Conservation (phyloP, 2,797 vertebrate species). For the Crax fasciolata region DNA sequence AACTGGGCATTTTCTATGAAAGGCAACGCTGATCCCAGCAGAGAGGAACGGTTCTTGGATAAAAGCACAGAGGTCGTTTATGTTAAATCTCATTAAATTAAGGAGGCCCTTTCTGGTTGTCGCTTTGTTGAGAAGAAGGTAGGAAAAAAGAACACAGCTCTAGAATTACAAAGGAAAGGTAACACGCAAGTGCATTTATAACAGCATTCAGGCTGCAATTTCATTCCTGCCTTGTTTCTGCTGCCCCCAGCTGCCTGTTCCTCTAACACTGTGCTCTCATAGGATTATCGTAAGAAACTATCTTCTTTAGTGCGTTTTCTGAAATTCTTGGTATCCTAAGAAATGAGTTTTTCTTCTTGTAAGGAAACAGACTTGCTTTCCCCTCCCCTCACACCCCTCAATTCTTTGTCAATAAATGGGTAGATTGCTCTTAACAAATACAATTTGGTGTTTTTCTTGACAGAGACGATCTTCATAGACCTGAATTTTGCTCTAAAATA, state of each 20-base stretch:
- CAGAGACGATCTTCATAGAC: neutral
- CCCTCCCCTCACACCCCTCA: neutral
- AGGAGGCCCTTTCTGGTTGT: neutral
- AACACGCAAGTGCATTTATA: neutral
- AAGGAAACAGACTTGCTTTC: neutral
- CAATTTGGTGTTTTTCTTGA: neutral
- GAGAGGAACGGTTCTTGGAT: neutral
- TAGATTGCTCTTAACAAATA: neutral
- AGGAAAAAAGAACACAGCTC: neutral
- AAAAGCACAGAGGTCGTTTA: neutral
- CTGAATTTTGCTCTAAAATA: neutral
- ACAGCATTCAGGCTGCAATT: neutral
- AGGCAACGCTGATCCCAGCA: neutral
- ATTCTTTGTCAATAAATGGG: neutral
- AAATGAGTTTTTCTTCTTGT: neutral
- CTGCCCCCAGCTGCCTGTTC: conserved; percentile 23
- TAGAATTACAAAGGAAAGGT: neutral
- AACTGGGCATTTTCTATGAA: neutral
- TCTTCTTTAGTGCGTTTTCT: neutral
- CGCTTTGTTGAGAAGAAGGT: neutral
- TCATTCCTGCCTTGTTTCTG: conserved; percentile 29
- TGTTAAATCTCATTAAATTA: neutral
- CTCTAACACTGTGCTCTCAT: neutral
- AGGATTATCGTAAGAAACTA: neutral
- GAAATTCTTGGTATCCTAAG: neutral